Evolutionary conservation across 2,888 invertebrate species (phyloP).

Genomic region (Gymnoscelis rufifasciata): DNA sequence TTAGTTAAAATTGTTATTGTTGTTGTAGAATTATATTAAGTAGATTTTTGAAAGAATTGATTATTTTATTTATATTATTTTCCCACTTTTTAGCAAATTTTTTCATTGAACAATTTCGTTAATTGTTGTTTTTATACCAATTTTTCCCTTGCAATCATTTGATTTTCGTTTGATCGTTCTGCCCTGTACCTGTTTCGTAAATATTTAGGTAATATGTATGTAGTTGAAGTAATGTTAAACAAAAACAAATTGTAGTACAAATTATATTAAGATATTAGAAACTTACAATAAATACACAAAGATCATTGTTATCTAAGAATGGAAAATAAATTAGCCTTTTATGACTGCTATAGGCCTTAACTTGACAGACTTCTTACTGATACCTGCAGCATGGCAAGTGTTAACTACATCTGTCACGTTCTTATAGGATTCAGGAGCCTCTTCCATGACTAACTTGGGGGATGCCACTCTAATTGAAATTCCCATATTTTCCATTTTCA

Average conservation of each 20-base stretch:
- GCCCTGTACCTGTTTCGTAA: too few relatives aligned
- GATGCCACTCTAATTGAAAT: slow-evolving; percentile 98
- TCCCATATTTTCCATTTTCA: slow-evolving; percentile 89
- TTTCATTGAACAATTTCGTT: too few relatives aligned
- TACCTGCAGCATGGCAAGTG: slow-evolving; percentile 98
- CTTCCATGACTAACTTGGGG: slow-evolving; percentile 99
- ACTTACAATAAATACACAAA: slow-evolving; percentile 14
- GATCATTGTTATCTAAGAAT: slow-evolving; percentile 6
- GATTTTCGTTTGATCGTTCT: too few relatives aligned
- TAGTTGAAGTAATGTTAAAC: too few relatives aligned
- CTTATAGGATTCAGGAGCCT: slow-evolving; percentile 99
- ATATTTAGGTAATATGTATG: too few relatives aligned
- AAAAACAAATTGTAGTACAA: too few relatives aligned
- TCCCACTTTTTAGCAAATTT: too few relatives aligned
- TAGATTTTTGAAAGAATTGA: too few relatives aligned
- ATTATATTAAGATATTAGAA: neutral
- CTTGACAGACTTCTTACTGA: slow-evolving; percentile 97
- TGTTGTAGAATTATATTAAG: slow-evolving; percentile 33
- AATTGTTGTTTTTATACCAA: too few relatives aligned
- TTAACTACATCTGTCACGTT: slow-evolving; percentile 99
- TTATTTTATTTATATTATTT: too few relatives aligned
- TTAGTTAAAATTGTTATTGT: slow-evolving; percentile 41
- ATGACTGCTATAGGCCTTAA: slow-evolving; percentile 98
- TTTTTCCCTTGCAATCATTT: too few relatives aligned
- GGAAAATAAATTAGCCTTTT: slow-evolving; percentile 85